Base-by-base conservation (phyloP, 2,113 vertebrate species). In the Pseudorasbora parva region DNA sequence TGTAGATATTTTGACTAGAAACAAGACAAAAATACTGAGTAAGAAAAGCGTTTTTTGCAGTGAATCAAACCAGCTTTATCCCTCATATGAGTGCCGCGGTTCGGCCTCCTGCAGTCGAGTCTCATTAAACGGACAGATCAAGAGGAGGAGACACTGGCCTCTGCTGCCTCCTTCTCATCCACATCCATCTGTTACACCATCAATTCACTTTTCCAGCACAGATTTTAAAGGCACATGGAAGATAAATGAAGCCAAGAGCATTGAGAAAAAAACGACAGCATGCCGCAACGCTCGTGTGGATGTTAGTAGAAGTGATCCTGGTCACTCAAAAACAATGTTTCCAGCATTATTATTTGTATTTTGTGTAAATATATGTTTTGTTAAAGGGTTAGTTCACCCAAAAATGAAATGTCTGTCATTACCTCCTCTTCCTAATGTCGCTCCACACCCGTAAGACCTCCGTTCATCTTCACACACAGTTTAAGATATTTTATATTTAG, bases 151-250 rank as follows among this genome's bases (percentile, higher is more conserved):
- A 60, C 33, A 82, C 41, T 37, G 37, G 27, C 79, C 56, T 72
- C 27, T 86, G 59, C 43, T 45, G 43, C 43, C 75, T 41, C 45
- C 66, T 57, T 2, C 62, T 43, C 49, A 25, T 45, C 62, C 5
- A 33, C 25, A 82, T 82, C 86, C 83, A 87, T 85, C 37, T 78
- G 73, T 87, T 79, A 85, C 59, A 57, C 72, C 82, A 64, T 62
- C 69, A 71, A 81, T 68, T 62, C 62, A 51, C 37, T 59, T 69
- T 76, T 81, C 30, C 73, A 21, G 64, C 33, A 76, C 79, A 57
- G 59, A 57, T 69, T 79, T 86, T 81, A 81, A 27, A 64, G 47
- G 27, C 72, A 27, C 49, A 41, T 47, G 74, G 76, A 75, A 54
- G 47, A 41, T 27, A 25, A 71, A 56, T 14, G 60, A 81, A 27